A percentile compares a stretch with the other conserved stretches of the same genome.
Evolutionary conservation across 2,888 invertebrate species (phyloP).

Genomic region (Uropetala carovei): DNA sequence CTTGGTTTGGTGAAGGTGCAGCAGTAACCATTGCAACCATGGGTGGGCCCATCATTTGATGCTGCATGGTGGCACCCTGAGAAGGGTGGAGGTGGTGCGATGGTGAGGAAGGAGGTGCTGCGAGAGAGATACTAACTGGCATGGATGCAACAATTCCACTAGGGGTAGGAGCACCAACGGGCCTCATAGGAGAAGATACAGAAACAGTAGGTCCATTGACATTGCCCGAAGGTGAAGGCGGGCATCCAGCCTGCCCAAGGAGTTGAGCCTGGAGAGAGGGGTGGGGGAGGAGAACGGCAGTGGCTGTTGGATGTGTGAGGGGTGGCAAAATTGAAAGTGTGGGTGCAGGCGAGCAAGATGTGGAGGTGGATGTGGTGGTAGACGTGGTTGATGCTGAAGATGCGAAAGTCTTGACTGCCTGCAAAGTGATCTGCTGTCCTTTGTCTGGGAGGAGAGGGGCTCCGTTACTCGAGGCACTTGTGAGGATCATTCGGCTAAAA

Average conservation of each 20-base stretch:
- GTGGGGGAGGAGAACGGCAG: slow-evolving; percentile 36
- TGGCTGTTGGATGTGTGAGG: slow-evolving; percentile 43
- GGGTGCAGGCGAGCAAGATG: slow-evolving; percentile 37
- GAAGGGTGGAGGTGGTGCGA: slow-evolving; percentile 41
- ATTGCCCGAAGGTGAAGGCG: slow-evolving; percentile 44
- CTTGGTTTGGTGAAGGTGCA: slow-evolving; percentile 43
- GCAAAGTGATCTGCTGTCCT: slow-evolving; percentile 36
- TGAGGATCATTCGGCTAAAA: slow-evolving; percentile 53
- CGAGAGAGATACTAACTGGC: slow-evolving; percentile 25
- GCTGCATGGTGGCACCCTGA: slow-evolving; percentile 1
- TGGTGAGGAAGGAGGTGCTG: slow-evolving; percentile 51
- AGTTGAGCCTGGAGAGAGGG: slow-evolving; percentile 46
- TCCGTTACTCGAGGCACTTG: slow-evolving; percentile 24
- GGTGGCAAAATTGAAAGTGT: slow-evolving; percentile 24
- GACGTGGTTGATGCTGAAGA: slow-evolving; percentile 66
- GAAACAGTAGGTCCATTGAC: slow-evolving; percentile 34
- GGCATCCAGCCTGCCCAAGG: slow-evolving; percentile 44
- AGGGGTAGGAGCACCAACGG: slow-evolving; percentile 34
- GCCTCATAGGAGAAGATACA: slow-evolving; percentile 44
- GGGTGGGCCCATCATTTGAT: slow-evolving; percentile 30
- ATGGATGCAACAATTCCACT: slow-evolving; percentile 38
- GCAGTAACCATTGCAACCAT: slow-evolving; percentile 54
- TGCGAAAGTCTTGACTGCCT: slow-evolving; percentile 32
- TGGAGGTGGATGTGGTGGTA: slow-evolving; percentile 65
- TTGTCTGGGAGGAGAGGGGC: slow-evolving; percentile 30